These are phyloP conservation scores for Chydorus sphaericus DNA, from an alignment of 2,888 invertebrate species.

Conservation along the genomic window DNA sequence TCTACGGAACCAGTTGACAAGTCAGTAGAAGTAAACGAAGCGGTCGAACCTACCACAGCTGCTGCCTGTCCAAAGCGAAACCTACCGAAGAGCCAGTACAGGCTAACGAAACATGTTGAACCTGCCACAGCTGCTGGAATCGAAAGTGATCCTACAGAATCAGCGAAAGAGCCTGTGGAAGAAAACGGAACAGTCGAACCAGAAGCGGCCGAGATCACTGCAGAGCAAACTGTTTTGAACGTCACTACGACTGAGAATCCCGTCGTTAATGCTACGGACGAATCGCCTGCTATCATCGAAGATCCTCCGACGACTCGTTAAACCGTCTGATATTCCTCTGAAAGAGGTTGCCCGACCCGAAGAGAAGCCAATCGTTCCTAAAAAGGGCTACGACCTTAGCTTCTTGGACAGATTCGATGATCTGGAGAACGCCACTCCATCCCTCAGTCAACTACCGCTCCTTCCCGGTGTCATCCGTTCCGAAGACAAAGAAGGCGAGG, in stretches of 20 bases:
- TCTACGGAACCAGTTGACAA: not conserved
- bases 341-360: no score
- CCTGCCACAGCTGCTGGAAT: not conserved
- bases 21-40: not conserved
- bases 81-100: not conserved
- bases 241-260: not conserved
- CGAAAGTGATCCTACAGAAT: not conserved
- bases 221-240: not conserved
- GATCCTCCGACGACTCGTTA: no score
- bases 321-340: no score
- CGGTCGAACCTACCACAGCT: not conserved
- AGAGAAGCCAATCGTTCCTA: constrained; percentile 4
- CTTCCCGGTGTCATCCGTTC: no score
- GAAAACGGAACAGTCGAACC: not conserved
- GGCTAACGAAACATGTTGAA: no score
- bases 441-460: not conserved
- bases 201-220: no score
- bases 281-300: no score
- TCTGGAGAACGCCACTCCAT: constrained; percentile 13
- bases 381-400: constrained; percentile 15
- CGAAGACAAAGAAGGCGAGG: no score
- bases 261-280: no score
- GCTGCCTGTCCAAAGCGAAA: not conserved
- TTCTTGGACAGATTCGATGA: constrained; percentile 15
- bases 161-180: not conserved